phyloP scores from a whole-genome alignment of 2,888 invertebrate species.

The Drosophila longiperda region DNA sequence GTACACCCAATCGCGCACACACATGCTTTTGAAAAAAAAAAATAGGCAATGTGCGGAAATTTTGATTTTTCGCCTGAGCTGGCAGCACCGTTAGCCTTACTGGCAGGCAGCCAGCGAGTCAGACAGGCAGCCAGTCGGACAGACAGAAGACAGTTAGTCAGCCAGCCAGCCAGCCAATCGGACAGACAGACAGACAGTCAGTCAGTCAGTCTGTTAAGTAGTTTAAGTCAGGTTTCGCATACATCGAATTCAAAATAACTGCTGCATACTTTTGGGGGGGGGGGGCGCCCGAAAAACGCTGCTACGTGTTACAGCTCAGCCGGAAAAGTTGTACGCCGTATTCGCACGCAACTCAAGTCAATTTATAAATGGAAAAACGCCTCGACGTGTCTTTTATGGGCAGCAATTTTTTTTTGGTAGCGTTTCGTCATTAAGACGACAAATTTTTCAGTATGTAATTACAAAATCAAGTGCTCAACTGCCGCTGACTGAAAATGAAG shows the following conservation, averaged over 20 bases:
- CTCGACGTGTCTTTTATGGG: slow-evolving; percentile 48
- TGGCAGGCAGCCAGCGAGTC: slow-evolving; percentile 13
- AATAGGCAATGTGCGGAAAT: slow-evolving; percentile 79
- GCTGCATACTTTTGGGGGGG: slow-evolving; percentile 64
- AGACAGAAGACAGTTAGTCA: background rate
- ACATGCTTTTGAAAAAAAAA: slow-evolving; percentile 44
- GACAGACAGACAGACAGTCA: background rate
- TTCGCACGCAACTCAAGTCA: slow-evolving; percentile 33
- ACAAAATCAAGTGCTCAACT: slow-evolving; percentile 63
- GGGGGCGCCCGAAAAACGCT: slow-evolving; percentile 54
- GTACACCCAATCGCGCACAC: slow-evolving; percentile 11
- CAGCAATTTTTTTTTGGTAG: slow-evolving; percentile 54
- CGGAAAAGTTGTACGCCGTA: slow-evolving; percentile 47
- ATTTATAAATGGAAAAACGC: slow-evolving; percentile 30
- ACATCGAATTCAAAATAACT: slow-evolving; percentile 79
- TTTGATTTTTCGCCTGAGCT: slow-evolving; percentile 78
- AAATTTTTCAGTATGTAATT: slow-evolving; percentile 71
- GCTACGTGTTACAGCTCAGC: slow-evolving; percentile 56
- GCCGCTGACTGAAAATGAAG: slow-evolving; percentile 9
- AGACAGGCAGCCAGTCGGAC: background rate
- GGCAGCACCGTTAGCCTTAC: slow-evolving; percentile 49
- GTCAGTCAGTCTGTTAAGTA: slow-evolving; percentile 51
- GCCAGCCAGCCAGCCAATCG: background rate
- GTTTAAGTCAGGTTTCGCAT: slow-evolving; percentile 56
- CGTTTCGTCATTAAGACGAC: slow-evolving; percentile 71